These are phyloP conservation scores for Cinclus cinclus DNA, from an alignment of 2,113 vertebrate genomes.

Conservation along the genomic window DNA sequence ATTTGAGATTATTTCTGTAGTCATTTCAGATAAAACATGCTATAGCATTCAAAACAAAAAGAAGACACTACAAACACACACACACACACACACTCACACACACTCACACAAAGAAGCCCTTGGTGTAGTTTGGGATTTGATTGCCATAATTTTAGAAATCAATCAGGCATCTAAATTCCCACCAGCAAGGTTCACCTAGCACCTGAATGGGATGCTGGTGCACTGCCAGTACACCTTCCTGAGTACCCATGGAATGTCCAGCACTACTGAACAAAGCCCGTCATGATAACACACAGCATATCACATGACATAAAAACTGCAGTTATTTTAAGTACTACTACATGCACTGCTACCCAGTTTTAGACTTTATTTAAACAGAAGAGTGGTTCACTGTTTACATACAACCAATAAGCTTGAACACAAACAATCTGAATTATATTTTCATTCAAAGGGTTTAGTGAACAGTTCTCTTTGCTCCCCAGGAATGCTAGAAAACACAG, in stretches of 20 bases:
- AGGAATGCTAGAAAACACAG: neutral
- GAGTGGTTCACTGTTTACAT: neutral
- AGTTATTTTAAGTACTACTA: neutral
- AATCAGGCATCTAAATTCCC: neutral
- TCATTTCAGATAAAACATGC: neutral
- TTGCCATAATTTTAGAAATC: neutral
- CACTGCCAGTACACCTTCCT: accelerated
- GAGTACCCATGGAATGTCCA: neutral
- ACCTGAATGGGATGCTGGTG: neutral
- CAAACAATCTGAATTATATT: neutral
- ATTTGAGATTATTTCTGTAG: neutral
- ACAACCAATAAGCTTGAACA: neutral
- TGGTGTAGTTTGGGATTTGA: neutral
- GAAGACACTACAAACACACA: accelerated
- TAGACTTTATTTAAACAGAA: neutral
- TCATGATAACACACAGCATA: neutral
- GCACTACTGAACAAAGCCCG: neutral
- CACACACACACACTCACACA: neutral
- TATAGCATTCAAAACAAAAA: neutral
- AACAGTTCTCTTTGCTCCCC: neutral
- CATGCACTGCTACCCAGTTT: neutral
- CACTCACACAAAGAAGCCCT: neutral
- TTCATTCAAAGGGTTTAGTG: neutral
- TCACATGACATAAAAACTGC: neutral
- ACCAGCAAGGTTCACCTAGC: neutral